Conservation (phyloP, 2,113 vertebrate species). For the Carassius auratus region DNA sequence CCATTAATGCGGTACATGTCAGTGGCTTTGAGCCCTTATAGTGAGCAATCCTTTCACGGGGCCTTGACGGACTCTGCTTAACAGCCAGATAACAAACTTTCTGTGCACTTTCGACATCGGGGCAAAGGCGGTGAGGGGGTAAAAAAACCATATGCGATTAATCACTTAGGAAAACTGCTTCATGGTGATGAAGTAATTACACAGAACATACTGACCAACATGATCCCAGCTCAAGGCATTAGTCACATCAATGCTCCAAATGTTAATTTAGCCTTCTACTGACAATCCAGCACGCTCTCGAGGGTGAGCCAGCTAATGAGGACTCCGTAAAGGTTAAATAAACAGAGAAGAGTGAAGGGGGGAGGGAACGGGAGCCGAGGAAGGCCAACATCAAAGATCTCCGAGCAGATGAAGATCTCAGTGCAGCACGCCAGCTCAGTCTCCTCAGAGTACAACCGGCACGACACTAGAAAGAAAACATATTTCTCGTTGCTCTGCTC, state of each 20-base stretch:
- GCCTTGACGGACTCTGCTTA: not conserved
- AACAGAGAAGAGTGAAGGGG: conserved; percentile 61
- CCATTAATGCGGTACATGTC: conserved; percentile 38
- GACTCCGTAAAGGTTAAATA: conserved; percentile 80
- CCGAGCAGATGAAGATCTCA: conserved; percentile 31
- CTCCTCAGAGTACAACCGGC: not conserved
- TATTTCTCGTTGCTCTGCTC: conserved; percentile 11
- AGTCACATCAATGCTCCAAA: conserved; percentile 75
- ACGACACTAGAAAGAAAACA: conserved; percentile 19
- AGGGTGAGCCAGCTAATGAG: conserved; percentile 72
- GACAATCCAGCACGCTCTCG: conserved; percentile 70
- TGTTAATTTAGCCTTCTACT: conserved; percentile 76
- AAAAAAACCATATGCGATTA: conserved; percentile 59
- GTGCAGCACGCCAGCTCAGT: not conserved
- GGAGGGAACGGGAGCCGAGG: not conserved
- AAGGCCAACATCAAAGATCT: conserved; percentile 43
- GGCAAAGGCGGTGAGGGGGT: conserved; percentile 24
- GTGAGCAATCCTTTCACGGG: conserved; percentile 33
- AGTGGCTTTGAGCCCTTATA: conserved; percentile 33
- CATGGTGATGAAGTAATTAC: conserved; percentile 78
- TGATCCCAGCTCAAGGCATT: conserved; percentile 74
- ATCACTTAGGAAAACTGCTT: conserved; percentile 74
- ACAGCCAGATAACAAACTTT: conserved; percentile 45
- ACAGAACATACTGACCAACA: conserved; percentile 69
- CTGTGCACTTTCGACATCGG: conserved; percentile 14